Evolutionary conservation across 2,797 vertebrate genomes (phyloP).

Genomic region (Taeniopygia guttata): DNA sequence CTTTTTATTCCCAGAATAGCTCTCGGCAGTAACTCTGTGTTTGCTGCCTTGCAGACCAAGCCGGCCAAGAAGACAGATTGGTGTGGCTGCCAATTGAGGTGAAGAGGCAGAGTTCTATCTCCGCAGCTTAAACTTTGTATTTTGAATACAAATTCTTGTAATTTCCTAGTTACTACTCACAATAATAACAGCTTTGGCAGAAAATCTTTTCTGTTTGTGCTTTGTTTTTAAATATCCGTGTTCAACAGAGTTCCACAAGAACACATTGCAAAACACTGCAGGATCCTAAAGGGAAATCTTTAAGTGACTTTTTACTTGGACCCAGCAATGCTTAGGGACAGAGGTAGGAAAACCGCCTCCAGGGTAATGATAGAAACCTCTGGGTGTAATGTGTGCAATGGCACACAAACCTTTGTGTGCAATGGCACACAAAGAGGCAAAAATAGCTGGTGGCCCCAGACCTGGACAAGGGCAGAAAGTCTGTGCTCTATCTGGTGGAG

Average conservation of each 20-base stretch:
- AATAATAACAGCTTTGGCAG: background rate
- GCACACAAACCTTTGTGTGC: too few species aligned
- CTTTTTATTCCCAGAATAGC: background rate
- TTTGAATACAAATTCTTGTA: background rate
- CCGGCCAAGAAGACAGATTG: background rate
- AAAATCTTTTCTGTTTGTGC: background rate
- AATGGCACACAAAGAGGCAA: background rate
- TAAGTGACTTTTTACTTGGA: background rate
- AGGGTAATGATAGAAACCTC: background rate
- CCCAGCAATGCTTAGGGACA: background rate
- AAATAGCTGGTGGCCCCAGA: background rate
- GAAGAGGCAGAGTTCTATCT: background rate
- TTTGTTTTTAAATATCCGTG: background rate
- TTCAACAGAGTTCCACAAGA: background rate
- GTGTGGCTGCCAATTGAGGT: rapidly evolving
- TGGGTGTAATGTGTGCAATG: background rate
- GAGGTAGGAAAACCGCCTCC: background rate
- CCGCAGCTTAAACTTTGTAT: background rate
- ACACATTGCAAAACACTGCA: background rate
- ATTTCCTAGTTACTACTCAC: background rate
- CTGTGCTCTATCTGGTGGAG: background rate
- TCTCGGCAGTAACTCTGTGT: background rate
- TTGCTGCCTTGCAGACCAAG: background rate
- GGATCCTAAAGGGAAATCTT: background rate
- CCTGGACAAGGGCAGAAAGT: background rate